Base-by-base conservation (phyloP, 2,888 invertebrate species). In the Gisinianus flammeolus region DNA sequence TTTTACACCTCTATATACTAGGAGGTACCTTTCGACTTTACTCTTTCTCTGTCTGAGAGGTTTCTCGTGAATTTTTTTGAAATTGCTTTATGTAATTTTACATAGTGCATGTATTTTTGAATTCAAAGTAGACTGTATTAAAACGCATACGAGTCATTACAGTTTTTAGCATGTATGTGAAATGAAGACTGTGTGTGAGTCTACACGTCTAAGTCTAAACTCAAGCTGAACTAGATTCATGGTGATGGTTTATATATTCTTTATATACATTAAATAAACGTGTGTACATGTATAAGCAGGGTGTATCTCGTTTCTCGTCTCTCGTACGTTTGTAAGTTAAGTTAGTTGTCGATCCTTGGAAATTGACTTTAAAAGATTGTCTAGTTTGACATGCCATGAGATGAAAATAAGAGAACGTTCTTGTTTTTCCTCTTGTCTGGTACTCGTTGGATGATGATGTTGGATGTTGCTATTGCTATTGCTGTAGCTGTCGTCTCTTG, bases 1-100 rank as follows among this genome's bases (percentile, higher is more conserved):
- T 74, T 74, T 74, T 66, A 71, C 71, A 58, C 67, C 26, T 10
- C 70, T 62, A 12, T 26, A 64, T 26, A 44, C 28, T 74, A 58
- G 62, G 64, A 54, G 26, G 26, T n/a, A 54, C 5, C 33, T 44
- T 28, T 54, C 28, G 31, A 8, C 35, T 52, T 44, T 28, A 6
- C 28, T 68, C 28, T 68, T 33, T 68, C 31, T 31, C n/a, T 33
- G 44, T 69, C 69, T n/a, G 22, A n/a, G 31, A 30, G 31, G 16
- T 68, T 68, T 26, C 28, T 19, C 35, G 28, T 68, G 33, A 19
- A 10, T 66, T 26, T 3, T 28, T 66, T 28, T 66, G 28, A 66
- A 52, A 12, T 16, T 62, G 6, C 22, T 62, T 8, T 8, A 52
- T 52, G 52, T 22, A 62, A 62, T 24, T 8, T 28, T 62, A 62